A percentile compares a stretch with the other conserved stretches of the same genome.
phyloP scores from a whole-genome alignment of 2,888 invertebrate species.

The Anagyrus pseudococci region DNA sequence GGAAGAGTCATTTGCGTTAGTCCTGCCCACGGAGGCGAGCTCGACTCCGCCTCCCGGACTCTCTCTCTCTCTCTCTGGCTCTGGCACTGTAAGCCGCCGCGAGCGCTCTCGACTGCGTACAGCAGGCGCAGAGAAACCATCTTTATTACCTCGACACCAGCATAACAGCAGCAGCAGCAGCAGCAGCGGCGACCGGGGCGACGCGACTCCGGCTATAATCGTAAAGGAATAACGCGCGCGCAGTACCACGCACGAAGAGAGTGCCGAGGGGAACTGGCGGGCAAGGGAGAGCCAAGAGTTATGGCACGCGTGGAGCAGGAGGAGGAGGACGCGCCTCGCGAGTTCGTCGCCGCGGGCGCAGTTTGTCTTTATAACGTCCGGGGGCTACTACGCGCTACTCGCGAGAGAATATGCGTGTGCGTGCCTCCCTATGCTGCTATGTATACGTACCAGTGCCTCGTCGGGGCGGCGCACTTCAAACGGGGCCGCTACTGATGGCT shows the following conservation, averaged over 20 bases:
- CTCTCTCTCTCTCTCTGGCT: slow-evolving; percentile 39
- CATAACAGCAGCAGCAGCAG: slow-evolving; percentile 57
- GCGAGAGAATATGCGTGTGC: slow-evolving; percentile 34
- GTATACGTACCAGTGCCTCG: background rate
- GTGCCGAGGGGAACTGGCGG: slow-evolving; percentile 41
- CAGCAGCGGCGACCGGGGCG: slow-evolving; percentile 36
- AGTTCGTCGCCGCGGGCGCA: slow-evolving; percentile 54
- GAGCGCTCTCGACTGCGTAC: slow-evolving; percentile 42
- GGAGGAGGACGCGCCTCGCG: background rate
- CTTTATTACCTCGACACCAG: slow-evolving; percentile 61
- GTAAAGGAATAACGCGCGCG: slow-evolving; percentile 33
- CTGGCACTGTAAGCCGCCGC: slow-evolving; percentile 16
- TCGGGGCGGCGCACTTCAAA: slow-evolving; percentile 59
- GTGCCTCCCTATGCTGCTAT: too few species aligned
- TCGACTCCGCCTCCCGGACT: slow-evolving; percentile 63
- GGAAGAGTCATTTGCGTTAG: slow-evolving; percentile 65
- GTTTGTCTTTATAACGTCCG: slow-evolving; percentile 63
- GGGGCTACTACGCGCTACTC: slow-evolving; percentile 27
- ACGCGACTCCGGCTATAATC: slow-evolving; percentile 29
- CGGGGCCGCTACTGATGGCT: slow-evolving; percentile 60
- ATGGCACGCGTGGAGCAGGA: slow-evolving; percentile 56
- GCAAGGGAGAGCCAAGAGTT: slow-evolving; percentile 53
- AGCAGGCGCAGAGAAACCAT: slow-evolving; percentile 60
- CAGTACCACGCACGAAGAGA: slow-evolving; percentile 32
- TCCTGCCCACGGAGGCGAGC: slow-evolving; percentile 65